Percentiles rank a stretch among this genome's conserved stretches.
phyloP scores from a whole-genome alignment of 2,888 invertebrate species.

The Amiota minor region DNA sequence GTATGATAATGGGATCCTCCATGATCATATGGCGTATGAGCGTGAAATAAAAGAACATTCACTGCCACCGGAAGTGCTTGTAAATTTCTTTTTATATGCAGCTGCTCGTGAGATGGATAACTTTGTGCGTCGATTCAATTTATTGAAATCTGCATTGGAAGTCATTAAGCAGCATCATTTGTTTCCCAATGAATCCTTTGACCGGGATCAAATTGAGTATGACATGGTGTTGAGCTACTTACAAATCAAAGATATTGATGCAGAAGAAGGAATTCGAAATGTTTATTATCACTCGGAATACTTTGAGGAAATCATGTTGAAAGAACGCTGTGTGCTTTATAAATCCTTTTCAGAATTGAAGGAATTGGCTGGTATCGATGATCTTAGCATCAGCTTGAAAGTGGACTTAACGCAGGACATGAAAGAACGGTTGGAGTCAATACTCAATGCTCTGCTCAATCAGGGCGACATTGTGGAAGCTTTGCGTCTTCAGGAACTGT shows the following conservation, averaged over 20 bases:
- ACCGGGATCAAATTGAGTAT: conserved; percentile 73
- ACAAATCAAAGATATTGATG: conserved; percentile 53
- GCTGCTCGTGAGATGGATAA: conserved; percentile 74
- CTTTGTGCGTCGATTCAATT: conserved; percentile 74
- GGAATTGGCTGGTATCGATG: conserved; percentile 71
- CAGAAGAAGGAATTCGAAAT: too few species aligned
- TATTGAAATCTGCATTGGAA: conserved; percentile 67
- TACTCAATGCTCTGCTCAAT: conserved; percentile 75
- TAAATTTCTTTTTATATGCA: conserved; percentile 77
- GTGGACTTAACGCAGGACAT: conserved; percentile 60
- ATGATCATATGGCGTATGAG: conserved; percentile 76
- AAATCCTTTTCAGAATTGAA: conserved; percentile 72
- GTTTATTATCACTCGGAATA: conserved; percentile 70
- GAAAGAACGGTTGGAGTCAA: conserved; percentile 66
- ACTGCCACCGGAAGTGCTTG: conserved; percentile 78
- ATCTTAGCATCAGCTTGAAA: conserved; percentile 66
- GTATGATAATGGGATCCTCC: conserved; percentile 71
- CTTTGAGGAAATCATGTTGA: conserved; percentile 70
- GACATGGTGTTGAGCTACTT: conserved; percentile 72
- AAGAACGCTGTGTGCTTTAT: conserved; percentile 71
- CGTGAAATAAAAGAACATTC: conserved; percentile 77
- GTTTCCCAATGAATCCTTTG: conserved; percentile 72
- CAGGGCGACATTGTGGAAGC: conserved; percentile 77
- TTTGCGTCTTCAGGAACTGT: conserved; percentile 74
- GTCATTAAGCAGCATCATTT: conserved; percentile 71